Evolutionary conservation across 2,113 vertebrate species (phyloP).

Genomic region (Delphinus delphis): DNA sequence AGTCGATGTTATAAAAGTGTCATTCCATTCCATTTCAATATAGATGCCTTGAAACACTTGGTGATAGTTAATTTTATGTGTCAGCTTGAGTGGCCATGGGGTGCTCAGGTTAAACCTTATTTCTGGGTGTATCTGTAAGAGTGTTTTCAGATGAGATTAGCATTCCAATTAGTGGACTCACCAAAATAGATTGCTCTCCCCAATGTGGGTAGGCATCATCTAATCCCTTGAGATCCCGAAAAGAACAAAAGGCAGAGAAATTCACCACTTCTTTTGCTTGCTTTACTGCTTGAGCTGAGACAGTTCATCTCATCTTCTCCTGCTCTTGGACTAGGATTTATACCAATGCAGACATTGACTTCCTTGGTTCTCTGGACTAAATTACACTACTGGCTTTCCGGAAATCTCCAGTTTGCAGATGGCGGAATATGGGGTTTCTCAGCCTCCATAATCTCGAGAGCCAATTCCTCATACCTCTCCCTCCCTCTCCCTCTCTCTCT

Average conservation of each 20-base stretch:
- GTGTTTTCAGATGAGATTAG: neutral
- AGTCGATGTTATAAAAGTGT: neutral
- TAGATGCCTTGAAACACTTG: neutral
- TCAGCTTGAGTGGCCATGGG: neutral
- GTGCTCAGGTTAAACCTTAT: neutral
- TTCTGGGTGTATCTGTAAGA: neutral
- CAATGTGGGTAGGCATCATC: neutral
- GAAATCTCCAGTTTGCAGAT: neutral
- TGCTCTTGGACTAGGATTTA: neutral
- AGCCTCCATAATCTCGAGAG: neutral
- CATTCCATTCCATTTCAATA: neutral
- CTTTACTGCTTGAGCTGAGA: neutral
- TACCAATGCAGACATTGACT: neutral
- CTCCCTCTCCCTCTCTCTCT: neutral
- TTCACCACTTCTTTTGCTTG: neutral
- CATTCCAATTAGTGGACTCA: neutral
- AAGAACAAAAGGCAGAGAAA: neutral
- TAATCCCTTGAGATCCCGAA: neutral
- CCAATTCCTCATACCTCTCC: neutral
- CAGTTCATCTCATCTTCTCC: neutral
- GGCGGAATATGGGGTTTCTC: neutral
- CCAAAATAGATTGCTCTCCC: neutral
- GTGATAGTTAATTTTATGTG: neutral
- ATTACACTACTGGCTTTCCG: neutral
- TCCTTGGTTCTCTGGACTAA: neutral